Percentiles rank a stretch among this genome's conserved stretches.
phyloP scores from a whole-genome alignment of 2,113 vertebrate species.

The Pholis gunnellus region DNA sequence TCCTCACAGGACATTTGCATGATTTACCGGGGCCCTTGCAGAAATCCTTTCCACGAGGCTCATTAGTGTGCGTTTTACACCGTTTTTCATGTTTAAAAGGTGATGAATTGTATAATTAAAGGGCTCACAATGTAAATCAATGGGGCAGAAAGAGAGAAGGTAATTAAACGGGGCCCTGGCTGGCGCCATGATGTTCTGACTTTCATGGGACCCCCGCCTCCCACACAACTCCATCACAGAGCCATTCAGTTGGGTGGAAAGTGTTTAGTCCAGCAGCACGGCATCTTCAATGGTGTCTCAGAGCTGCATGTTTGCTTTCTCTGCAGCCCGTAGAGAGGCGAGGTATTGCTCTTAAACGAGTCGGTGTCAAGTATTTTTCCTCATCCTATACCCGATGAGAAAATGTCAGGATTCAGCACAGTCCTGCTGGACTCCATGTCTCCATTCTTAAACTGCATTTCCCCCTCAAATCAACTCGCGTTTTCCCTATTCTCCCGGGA shows the following conservation, averaged over 20 bases:
- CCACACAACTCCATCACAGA: slow-evolving; percentile 5
- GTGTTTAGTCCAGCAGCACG: slow-evolving; percentile 1
- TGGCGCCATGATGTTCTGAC: slow-evolving; percentile 74
- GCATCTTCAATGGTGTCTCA: slow-evolving; percentile 2
- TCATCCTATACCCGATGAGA: slow-evolving; percentile 20
- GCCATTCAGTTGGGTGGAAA: neutral
- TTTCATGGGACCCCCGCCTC: slow-evolving; percentile 57
- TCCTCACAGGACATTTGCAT: slow-evolving; percentile 76
- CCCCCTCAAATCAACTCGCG: slow-evolving; percentile 45
- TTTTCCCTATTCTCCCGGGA: slow-evolving; percentile 46
- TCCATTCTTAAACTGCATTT: slow-evolving; percentile 49
- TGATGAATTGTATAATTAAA: slow-evolving; percentile 96
- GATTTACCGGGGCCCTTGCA: slow-evolving; percentile 84
- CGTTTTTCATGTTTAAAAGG: slow-evolving; percentile 92
- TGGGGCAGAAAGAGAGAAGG: slow-evolving; percentile 85
- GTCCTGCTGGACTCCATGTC: slow-evolving; percentile 49
- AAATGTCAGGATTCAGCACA: slow-evolving; percentile 19
- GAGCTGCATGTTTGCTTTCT: slow-evolving; percentile 13
- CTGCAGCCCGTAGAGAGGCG: neutral
- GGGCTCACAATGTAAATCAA: slow-evolving; percentile 90
- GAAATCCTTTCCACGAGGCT: slow-evolving; percentile 85
- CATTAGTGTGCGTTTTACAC: slow-evolving; percentile 88
- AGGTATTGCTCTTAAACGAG: slow-evolving; percentile 31
- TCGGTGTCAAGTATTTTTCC: neutral
- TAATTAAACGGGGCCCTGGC: slow-evolving; percentile 85